Base-by-base conservation (phyloP, 2,797 vertebrate species). In the Clarias pachynema region DNA sequence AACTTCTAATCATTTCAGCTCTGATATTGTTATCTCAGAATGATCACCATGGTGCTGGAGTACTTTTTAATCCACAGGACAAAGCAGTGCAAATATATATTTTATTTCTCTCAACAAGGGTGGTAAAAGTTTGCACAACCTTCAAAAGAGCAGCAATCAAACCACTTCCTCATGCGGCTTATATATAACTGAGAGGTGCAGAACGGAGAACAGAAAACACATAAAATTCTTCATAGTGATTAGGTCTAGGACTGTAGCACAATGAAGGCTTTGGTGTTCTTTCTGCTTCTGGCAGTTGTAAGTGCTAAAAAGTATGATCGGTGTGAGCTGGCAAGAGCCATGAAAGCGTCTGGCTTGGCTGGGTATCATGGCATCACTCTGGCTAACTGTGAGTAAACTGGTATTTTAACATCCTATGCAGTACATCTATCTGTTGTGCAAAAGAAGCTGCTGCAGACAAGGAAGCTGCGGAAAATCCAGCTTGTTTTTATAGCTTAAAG, bases 351-450 rank as follows among this genome's bases (percentile, higher is more conserved):
- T 0, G 93, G 93, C 12, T 83, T 97, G 91, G 91, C 92, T 0
- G 91, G 91, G 0, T 94, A 88, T 22, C 0, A 0, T 0, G 92
- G 90, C 12, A 53, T 91, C 87, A 93, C 91, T 87, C 89, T 96
- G 79, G 90, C 93, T 2, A 83, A 90, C 88, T 96, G 93, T 95
- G 86, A 94, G 94, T 91, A 31, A 0, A 84, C 3, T 24, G 22
- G 15, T n/a, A 72, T 82, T 70, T 15, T 62, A 60, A 62, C 34
- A 24, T 79, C 9, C 9, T 24, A n/a, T 72, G 59, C 22, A 26
- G 6, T 31, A 20, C 3, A 24, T 26, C 22, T n/a, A 26, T 63
- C 40, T 6, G 10, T 75, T 63, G 34, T 62, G 15, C 34, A 20
- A 4, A 31, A 26, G 53, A 59, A 59, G 29, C 16, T 59, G 4